These are phyloP conservation scores for Sebastiscus tertius DNA, from an alignment of 2,797 vertebrate genomes.

Conservation along the genomic window DNA sequence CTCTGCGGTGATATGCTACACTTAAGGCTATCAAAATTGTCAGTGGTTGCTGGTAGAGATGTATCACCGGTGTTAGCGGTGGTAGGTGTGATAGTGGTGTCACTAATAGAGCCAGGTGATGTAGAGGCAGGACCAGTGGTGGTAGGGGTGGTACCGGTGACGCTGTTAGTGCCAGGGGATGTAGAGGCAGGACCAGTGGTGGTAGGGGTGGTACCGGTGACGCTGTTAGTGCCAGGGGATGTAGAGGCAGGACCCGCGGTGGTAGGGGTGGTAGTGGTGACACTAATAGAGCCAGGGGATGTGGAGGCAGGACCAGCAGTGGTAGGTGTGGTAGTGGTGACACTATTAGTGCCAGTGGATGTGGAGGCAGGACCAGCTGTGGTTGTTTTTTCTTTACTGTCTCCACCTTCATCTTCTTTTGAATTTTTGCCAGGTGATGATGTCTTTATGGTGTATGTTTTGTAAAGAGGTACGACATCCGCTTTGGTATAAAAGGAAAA, in stretches of 20 bases:
- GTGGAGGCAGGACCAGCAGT: not conserved
- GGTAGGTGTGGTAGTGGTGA: not conserved
- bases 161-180: not conserved
- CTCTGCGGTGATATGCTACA: constrained; percentile 76
- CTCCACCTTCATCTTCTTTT: not conserved
- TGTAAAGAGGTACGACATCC: constrained; percentile 8
- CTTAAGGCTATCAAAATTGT: constrained; percentile 22
- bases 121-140: not conserved
- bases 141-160: rapidly evolving
- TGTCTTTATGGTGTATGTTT: constrained; percentile 49
- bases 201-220: rapidly evolving
- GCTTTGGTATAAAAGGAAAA: constrained; percentile 20
- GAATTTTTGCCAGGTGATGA: not conserved
- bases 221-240: not conserved
- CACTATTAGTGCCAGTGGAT: not conserved
- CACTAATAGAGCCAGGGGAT: not conserved
- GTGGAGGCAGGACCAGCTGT: not conserved
- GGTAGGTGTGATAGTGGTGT: rapidly evolving
- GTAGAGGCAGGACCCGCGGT: rapidly evolving
- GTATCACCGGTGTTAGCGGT: not conserved
- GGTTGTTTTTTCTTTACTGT: not conserved
- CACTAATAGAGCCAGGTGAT: rapidly evolving
- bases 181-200: not conserved
- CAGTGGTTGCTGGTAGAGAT: not conserved
- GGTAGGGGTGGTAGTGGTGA: rapidly evolving